Conservation (phyloP, 1,140 invertebrate genomes). For the Subanguina moxae region DNA sequence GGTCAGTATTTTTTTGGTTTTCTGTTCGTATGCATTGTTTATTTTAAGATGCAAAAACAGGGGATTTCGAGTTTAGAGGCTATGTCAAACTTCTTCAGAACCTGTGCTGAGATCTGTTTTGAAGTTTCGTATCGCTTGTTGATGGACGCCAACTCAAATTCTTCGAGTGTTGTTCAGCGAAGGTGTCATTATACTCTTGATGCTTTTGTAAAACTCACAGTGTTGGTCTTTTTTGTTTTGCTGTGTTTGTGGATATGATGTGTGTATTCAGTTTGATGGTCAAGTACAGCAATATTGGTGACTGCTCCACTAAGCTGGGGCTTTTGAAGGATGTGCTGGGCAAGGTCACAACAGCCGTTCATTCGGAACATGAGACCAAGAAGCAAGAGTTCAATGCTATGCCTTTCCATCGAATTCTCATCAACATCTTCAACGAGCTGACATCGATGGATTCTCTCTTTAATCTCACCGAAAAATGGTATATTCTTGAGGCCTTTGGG, state of each 20-base stretch:
- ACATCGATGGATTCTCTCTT: constrained; percentile 84
- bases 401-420: constrained; percentile 91
- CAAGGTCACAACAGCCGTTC: constrained; percentile 86
- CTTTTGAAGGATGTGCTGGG: constrained; percentile 88
- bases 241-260: background rate
- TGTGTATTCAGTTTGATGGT: constrained; percentile 69
- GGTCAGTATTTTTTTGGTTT: constrained; percentile 72
- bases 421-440: constrained; percentile 92
- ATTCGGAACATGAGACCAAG: constrained; percentile 83
- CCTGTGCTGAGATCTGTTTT: constrained; percentile 91
- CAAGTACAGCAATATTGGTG: constrained; percentile 73
- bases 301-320: constrained; percentile 90
- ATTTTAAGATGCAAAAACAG: background rate
- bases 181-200: constrained; percentile 82
- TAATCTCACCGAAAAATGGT: constrained; percentile 80
- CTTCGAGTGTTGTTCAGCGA: constrained; percentile 19
- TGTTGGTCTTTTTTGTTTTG: background rate
- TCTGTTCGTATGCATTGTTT: background rate
- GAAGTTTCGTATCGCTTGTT: constrained; percentile 81
- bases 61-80: constrained; percentile 70
- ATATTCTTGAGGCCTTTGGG: constrained; percentile 66
- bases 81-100: constrained; percentile 89
- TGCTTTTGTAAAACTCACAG: constrained; percentile 44
- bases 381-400: constrained; percentile 87
- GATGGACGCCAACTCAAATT: constrained; percentile 63